Evolutionary conservation across 2,888 invertebrate species (phyloP), one percentile per base, ranked within the genome.

Genomic region (Chloroclysta siterata): DNA sequence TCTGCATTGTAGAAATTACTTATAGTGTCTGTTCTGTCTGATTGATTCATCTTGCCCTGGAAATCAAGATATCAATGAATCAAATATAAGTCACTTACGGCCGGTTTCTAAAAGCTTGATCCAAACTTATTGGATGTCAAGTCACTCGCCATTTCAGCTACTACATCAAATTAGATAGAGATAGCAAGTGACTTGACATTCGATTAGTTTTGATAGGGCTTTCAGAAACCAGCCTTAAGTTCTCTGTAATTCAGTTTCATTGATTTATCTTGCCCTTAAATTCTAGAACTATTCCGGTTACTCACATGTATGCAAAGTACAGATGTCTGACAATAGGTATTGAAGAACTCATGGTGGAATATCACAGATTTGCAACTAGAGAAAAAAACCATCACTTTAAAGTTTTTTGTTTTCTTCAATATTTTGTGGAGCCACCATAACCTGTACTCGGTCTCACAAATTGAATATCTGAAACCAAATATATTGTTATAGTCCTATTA

Each of bases 21-120:
- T 90, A 99, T 99, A 28, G 99, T 99, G 44, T 97, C 95, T 4
- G 98, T 98, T 69, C 99, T 95, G 84, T 99, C 99, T 0, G 95
- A 95, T 93, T 99, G 99, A 82, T 98, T 99, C 94, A 99, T 99
- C 89, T 99, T 99, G n/a, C 99, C 99, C 99, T 99, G 82, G 50
- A 93, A 88, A 11, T 8, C 11, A 17, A 44, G 44, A 44, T 44
- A 15, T 33, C 5, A 44, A 44, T 7, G 5, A 13, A 41, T n/a
- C 13, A 41, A 41, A n/a, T n/a, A n/a, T n/a, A n/a, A 41, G n/a
- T 22, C 22, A 3, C 22, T 22, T n/a, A n/a, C n/a, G n/a, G n/a
- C n/a, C n/a, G n/a, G n/a, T n/a, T n/a, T n/a, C n/a, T n/a, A n/a
- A n/a, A n/a, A n/a, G n/a, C n/a, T n/a, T n/a, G n/a, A n/a, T n/a